Percentiles rank a stretch among this genome's conserved stretches.
phyloP scores from a whole-genome alignment of 2,888 invertebrate genomes.

The Eupsilia transversa region DNA sequence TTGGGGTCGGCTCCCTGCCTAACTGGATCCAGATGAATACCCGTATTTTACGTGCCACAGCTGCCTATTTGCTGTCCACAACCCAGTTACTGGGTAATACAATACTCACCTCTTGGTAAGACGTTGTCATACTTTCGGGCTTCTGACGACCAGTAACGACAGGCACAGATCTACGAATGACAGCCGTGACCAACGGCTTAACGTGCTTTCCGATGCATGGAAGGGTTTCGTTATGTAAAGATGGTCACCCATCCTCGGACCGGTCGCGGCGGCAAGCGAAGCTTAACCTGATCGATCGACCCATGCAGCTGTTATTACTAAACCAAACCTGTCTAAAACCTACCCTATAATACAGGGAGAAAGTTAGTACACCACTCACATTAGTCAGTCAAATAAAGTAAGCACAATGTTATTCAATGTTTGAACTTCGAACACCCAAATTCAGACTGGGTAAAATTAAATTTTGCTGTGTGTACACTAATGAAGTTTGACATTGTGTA shows the following conservation, averaged over 20 bases:
- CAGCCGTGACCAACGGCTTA: background rate
- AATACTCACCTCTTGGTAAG: background rate
- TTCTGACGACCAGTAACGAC: background rate
- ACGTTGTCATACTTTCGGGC: background rate
- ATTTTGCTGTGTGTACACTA: conserved; percentile 55
- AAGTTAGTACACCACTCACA: conserved; percentile 14
- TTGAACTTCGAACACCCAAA: conserved; percentile 46
- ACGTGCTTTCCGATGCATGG: background rate
- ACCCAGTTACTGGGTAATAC: background rate
- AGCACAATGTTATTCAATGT: conserved; percentile 42
- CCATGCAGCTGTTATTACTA: background rate
- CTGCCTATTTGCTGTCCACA: background rate
- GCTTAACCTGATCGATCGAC: background rate
- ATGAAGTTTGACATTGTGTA: conserved; percentile 61
- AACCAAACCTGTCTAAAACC: background rate
- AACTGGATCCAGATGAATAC: background rate
- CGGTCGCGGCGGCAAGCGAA: background rate
- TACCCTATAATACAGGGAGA: background rate
- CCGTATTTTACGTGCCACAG: background rate
- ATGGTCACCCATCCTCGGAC: background rate
- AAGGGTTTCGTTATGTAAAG: background rate
- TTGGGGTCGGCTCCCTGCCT: too few relatives aligned
- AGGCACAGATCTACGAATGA: background rate
- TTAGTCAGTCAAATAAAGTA: conserved; percentile 44
- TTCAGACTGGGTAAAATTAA: conserved; percentile 43